Percentiles rank a stretch among this genome's conserved stretches.
phyloP scores from a whole-genome alignment of 2,113 vertebrate genomes.

The Hemibagrus wyckioides region DNA sequence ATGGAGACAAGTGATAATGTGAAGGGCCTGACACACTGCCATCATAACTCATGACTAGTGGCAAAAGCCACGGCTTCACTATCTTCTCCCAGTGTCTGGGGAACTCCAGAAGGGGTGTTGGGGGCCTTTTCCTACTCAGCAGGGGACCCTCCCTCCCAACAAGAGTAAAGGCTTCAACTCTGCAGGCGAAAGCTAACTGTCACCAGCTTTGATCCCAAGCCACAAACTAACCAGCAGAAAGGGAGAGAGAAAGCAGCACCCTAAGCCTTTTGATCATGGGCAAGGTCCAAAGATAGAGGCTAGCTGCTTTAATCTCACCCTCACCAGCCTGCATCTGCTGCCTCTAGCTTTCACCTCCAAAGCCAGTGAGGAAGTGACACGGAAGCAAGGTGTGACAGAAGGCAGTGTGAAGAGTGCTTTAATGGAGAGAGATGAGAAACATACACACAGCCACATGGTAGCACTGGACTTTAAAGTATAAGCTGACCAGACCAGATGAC shows the following conservation, averaged over 20 bases:
- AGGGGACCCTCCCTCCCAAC: slow-evolving; percentile 67
- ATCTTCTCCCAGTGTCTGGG: slow-evolving; percentile 65
- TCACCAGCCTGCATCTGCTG: slow-evolving; percentile 64
- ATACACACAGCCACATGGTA: slow-evolving; percentile 29
- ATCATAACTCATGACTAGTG: slow-evolving; percentile 71
- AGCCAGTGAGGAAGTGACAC: slow-evolving; percentile 56
- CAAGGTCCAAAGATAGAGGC: slow-evolving; percentile 53
- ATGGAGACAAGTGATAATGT: slow-evolving; percentile 58
- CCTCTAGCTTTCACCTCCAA: slow-evolving; percentile 64
- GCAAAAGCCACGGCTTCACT: slow-evolving; percentile 68
- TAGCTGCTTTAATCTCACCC: slow-evolving; percentile 71
- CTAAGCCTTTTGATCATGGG: slow-evolving; percentile 76
- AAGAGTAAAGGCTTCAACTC: slow-evolving; percentile 71
- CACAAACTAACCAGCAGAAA: slow-evolving; percentile 65
- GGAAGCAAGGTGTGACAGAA: slow-evolving; percentile 52
- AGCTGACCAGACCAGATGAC: background rate
- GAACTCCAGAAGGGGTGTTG: slow-evolving; percentile 58
- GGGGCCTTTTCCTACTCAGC: slow-evolving; percentile 68
- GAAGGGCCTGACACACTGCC: slow-evolving; percentile 64
- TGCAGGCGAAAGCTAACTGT: slow-evolving; percentile 79
- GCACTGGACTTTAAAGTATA: background rate
- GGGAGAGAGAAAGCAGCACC: slow-evolving; percentile 65
- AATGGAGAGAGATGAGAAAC: slow-evolving; percentile 14
- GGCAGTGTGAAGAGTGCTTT: slow-evolving; percentile 46
- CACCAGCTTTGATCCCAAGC: slow-evolving; percentile 78